Percentiles rank a stretch among this genome's conserved stretches.
phyloP scores from a whole-genome alignment of 2,888 invertebrate genomes.

The Perdita meconis region DNA sequence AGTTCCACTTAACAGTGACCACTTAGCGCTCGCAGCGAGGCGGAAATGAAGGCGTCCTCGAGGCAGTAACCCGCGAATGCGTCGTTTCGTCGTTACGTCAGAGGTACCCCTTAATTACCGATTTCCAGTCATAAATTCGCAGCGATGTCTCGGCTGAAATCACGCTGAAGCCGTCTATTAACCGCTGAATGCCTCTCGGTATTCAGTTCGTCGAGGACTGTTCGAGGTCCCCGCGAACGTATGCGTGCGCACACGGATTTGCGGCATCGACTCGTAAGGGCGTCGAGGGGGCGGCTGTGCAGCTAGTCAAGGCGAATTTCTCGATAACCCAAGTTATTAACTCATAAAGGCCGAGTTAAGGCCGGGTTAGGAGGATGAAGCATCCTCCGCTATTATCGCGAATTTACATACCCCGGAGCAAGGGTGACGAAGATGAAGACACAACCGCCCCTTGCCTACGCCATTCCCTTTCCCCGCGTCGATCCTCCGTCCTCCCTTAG shows the following conservation, averaged over 20 bases:
- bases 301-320: slow-evolving; percentile 78
- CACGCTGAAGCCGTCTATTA: slow-evolving; percentile 49
- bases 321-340: slow-evolving; percentile 84
- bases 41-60: slow-evolving; percentile 12
- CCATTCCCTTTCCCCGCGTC: slow-evolving; percentile 26
- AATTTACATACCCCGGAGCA: slow-evolving; percentile 81
- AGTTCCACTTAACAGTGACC: neutral
- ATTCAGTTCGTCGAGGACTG: slow-evolving; percentile 49
- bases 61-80: neutral
- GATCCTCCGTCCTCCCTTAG: slow-evolving; percentile 56
- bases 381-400: slow-evolving; percentile 81
- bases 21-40: neutral
- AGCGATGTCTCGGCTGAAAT: slow-evolving; percentile 34
- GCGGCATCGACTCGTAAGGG: slow-evolving; percentile 12
- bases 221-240: slow-evolving; percentile 59
- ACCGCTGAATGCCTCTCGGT: slow-evolving; percentile 46
- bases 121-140: slow-evolving; percentile 40
- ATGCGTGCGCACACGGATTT: slow-evolving; percentile 12
- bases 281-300: slow-evolving; percentile 42
- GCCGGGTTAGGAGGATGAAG: slow-evolving; percentile 73
- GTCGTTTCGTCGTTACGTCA: neutral
- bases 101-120: neutral
- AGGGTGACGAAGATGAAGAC: slow-evolving; percentile 66
- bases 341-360: slow-evolving; percentile 83
- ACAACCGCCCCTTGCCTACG: slow-evolving; percentile 43